phyloP scores from a whole-genome alignment of 1,140 invertebrate genomes.

The Trichonephila clavipes region DNA sequence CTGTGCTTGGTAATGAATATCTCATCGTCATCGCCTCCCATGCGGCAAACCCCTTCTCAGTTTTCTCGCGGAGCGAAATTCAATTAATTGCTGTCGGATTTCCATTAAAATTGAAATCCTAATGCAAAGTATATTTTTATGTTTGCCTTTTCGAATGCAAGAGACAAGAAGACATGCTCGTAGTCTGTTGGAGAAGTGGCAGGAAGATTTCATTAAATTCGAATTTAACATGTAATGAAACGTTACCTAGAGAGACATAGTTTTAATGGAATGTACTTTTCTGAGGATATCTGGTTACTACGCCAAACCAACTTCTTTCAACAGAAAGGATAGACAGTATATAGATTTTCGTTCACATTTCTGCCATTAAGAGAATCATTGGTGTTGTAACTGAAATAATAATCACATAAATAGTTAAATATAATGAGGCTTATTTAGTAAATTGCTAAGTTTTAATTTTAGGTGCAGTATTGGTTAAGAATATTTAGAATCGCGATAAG shows the following conservation, averaged over 20 bases:
- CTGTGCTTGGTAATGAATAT: conserved; percentile 21
- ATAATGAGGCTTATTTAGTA: too few species aligned
- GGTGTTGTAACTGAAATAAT: too few species aligned
- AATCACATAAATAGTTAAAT: too few species aligned
- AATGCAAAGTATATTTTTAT: not conserved
- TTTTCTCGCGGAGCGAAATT: not conserved
- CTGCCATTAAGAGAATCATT: not conserved
- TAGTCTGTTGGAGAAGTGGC: not conserved
- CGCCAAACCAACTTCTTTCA: not conserved
- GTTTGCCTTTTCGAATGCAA: not conserved
- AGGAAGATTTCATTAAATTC: not conserved
- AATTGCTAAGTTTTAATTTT: too few species aligned
- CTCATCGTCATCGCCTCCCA: not conserved
- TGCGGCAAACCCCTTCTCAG: not conserved
- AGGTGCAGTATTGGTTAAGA: too few species aligned
- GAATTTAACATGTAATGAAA: not conserved
- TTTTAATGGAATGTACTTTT: not conserved
- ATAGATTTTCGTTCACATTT: not conserved
- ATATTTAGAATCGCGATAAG: too few species aligned
- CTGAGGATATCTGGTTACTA: not conserved
- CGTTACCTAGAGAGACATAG: not conserved
- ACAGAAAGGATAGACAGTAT: not conserved
- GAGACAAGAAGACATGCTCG: not conserved
- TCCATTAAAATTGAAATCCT: conserved; percentile 11
- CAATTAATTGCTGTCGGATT: conserved; percentile 31